Evolutionary conservation across 2,888 invertebrate species (phyloP), one percentile per base, ranked within the genome.

Genomic region (Lepidocyrtoides sp.): DNA sequence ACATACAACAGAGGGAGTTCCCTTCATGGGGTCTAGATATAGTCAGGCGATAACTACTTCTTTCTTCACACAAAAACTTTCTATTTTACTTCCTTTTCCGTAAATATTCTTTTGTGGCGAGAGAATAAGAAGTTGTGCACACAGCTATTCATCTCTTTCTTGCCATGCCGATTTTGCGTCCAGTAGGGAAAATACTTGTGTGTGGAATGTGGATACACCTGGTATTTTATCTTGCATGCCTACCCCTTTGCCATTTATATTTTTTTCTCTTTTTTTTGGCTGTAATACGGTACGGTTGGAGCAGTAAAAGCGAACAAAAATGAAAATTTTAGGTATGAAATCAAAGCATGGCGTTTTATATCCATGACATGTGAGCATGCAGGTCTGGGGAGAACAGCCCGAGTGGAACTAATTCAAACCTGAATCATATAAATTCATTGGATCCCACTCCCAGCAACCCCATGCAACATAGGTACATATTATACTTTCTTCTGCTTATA

Each of bases 341-440:
- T n/a, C 69, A 69, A 36, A 32, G 8, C 36, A 23, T 10, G 36
- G 4, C 36, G 36, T 17, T 36, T 69, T n/a, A 17, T 17, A 32
- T 69, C 29, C 32, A 20, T 69, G 36, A 69, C 69, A 36, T 36
- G 69, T 69, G 69, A 36, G 69, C 20, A 57, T 23, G 57, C 20
- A 5, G 5, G 20, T 57, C 10, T 36, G 36, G 36, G 36, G 14
- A 36, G 4, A 69, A 69, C 69, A 36, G 17, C 3, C 36, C 8
- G 36, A 69, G 12, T 17, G 32, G 36, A 69, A 36, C 69, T 69
- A 69, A 69, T 36, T 69, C 36, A 69, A 69, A 69, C 14, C 23
- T 69, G 69, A 69, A 32, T 69, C 36, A 17, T 36, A 17, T 69
- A 17, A 69, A 69, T 69, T 69, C 32, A 69, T 69, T 69, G 36